Evolutionary conservation across 2,113 vertebrate species (phyloP).

Genomic region (Cygnus atratus): DNA sequence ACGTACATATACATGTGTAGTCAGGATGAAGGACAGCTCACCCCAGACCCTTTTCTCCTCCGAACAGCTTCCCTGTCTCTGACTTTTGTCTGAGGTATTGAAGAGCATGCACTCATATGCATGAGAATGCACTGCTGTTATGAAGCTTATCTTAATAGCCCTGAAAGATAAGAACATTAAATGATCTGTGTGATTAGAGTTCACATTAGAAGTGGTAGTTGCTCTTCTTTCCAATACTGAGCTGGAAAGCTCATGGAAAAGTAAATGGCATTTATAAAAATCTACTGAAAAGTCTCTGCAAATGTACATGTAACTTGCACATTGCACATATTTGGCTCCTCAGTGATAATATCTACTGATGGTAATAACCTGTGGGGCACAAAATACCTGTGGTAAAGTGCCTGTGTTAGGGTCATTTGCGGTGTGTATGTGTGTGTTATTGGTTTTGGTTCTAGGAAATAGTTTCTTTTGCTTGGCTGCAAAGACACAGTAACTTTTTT

Average conservation of each 20-base stretch:
- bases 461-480: slow-evolving; percentile 59
- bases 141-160: not conserved
- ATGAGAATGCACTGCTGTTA: not conserved
- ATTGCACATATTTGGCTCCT: not conserved
- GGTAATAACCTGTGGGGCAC: not conserved
- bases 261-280: not conserved
- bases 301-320: not conserved
- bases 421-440: not conserved
- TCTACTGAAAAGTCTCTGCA: not conserved
- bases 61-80: not conserved
- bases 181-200: not conserved
- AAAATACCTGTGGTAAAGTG: not conserved
- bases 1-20: not conserved
- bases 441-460: slow-evolving; percentile 51
- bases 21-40: not conserved
- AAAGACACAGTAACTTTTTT: slow-evolving; percentile 13
- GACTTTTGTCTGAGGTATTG: not conserved
- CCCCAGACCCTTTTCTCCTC: not conserved
- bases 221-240: not conserved
- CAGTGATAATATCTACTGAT: not conserved
- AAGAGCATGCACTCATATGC: not conserved
- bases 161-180: not conserved
- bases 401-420: not conserved
- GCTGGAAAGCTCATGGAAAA: not conserved
- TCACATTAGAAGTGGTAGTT: not conserved